Base-by-base conservation (phyloP, 2,888 invertebrate species). In the Poecilus cupreus region DNA sequence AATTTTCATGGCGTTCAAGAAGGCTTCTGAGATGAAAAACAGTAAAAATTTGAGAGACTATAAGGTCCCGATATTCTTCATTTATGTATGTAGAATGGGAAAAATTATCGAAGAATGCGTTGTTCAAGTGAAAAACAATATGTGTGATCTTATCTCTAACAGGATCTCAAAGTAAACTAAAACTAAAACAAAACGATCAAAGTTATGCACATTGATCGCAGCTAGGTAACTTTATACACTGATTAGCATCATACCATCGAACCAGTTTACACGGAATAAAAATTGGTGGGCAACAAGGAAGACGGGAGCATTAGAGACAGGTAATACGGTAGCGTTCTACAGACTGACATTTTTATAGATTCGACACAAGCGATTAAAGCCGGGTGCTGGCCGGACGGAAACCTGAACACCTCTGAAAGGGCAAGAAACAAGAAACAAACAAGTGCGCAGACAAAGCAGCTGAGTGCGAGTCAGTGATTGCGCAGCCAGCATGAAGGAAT, bases 281-380 rank as follows among this genome's bases (percentile, higher is more conserved):
- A 54, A 54, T 54, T 16, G n/a, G n/a, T 13, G 11, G n/a, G 10
- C 11, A 54, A n/a, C n/a, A n/a, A n/a, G 13, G 20, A 54, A 11
- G 20, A 54, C 13, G 18, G 18, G 54, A 49, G 43, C 43, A 11
- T 32, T 32, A 32, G 4, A 32, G 32, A 32, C 26, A 32, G 54
- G 78, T 64, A 78, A 64, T 24, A 46, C 78, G 46, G 78, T 78
- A 78, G 78, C 64, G 60, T 20, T 39, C 16, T 26, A n/a, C 8
- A 68, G 46, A 64, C 46, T 64, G 75, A 75, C 75, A 75, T 75
- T 75, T 37, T 78, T 64, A 39, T 49, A 22, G 78, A 78, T 78
- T 78, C 78, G 78, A 46, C 64, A 46, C 78, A 64, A 2, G 43
- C 13, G 43, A 43, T 43, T 43, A 43, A 43, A 11, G n/a, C 43